Conservation (phyloP, 2,888 invertebrate species). For the Aproaerema taeniolella region DNA sequence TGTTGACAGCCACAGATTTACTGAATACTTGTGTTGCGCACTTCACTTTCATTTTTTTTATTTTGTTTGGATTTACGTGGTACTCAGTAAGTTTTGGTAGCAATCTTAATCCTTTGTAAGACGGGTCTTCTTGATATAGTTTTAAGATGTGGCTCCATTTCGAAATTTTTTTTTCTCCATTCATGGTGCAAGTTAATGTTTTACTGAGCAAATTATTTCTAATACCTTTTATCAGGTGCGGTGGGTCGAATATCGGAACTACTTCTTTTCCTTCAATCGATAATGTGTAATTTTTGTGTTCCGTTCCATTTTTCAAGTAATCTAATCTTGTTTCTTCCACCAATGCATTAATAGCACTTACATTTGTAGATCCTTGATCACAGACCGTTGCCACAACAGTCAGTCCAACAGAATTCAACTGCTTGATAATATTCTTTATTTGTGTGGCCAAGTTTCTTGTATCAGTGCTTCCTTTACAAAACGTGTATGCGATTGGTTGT, state of each 20-base stretch:
- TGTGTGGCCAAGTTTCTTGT: conserved; percentile 24
- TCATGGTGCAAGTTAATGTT: conserved; percentile 1
- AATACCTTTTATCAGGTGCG: conserved; percentile 18
- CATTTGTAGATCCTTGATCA: conserved; percentile 19
- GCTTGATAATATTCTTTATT: conserved; percentile 20
- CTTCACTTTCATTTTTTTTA: conserved; percentile 10
- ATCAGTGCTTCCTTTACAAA: conserved; percentile 22
- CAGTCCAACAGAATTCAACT: conserved; percentile 22
- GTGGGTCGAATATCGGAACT: conserved; percentile 20
- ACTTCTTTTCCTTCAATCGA: conserved; percentile 13
- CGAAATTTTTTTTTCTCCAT: conserved; percentile 5
- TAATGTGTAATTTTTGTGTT: conserved; percentile 12
- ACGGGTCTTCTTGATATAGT: conserved; percentile 9
- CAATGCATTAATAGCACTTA: conserved; percentile 16
- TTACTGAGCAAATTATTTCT: conserved; percentile 17
- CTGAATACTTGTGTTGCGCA: conserved; percentile 8
- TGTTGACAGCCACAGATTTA: background rate
- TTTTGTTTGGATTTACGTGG: background rate
- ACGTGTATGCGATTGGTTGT: conserved; percentile 12
- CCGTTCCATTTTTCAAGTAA: conserved; percentile 10
- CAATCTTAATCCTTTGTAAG: conserved; percentile 10
- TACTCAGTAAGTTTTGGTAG: conserved; percentile 1
- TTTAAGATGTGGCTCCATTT: conserved; percentile 15
- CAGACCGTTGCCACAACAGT: conserved; percentile 23
- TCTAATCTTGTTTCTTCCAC: conserved; percentile 18